Evolutionary conservation across 2,888 invertebrate genomes (phyloP), one percentile per base, ranked within the genome.

Genomic region (Caradrina kadenii): DNA sequence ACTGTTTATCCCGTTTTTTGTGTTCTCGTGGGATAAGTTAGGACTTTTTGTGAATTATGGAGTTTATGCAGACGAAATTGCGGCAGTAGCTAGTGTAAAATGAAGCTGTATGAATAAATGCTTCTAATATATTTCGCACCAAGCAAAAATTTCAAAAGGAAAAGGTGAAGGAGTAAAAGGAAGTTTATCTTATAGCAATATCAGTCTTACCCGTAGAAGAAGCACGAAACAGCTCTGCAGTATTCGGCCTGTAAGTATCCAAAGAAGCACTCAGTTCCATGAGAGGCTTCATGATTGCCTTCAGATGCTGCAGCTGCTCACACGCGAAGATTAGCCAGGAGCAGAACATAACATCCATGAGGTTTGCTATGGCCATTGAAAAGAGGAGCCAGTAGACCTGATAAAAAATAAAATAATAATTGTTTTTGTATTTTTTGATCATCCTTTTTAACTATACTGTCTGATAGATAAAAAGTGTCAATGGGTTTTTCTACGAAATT

Each of bases 241-340:
- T 97, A 84, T 97, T 97, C 0, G 97, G 97, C 10, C 96, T 86
- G 82, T 98, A 98, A 0, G 98, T 98, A 85, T 98, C 98, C 84
- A 98, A 89, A 0, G 98, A 97, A 0, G 98, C 98, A 31, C 98
- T 98, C 4, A 98, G 96, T 87, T 98, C 98, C 98, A 98, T 98
- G 63, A 98, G 92, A 0, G 98, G 98, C 80, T 98, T 98, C 97
- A 98, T 97, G 76, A 98, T 98, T 58, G 98, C 97, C 89, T 98
- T 98, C 50, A 98, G 93, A 90, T 98, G 98, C 88, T 98, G 97
- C 69, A 98, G 93, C 89, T 98, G 98, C 84, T 98, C 98, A 84
- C 98, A 98, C 0, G 98, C 98, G 86, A 98, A 98, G 71, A 98
- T 97, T 80, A 98, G 87, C 98, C 98, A 98, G 1, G 98, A 98